A percentile compares a stretch with the other conserved stretches of the same genome.
Conservation (phyloP, 2,797 vertebrate species). For the Gymnodraco acuticeps region DNA sequence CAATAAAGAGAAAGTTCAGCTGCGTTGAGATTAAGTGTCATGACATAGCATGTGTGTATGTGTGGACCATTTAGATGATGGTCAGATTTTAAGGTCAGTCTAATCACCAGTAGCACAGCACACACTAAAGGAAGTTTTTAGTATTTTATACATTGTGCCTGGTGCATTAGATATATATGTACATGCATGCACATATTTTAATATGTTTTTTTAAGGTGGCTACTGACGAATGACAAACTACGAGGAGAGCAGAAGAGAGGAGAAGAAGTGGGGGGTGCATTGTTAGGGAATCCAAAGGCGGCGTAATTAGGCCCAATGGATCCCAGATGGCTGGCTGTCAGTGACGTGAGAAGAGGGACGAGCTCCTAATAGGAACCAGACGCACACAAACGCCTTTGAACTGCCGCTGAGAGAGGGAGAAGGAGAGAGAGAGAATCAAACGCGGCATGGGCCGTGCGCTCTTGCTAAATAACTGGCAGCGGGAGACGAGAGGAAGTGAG, state of each 20-base stretch:
- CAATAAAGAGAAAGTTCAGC: constrained; percentile 63
- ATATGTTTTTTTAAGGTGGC: constrained; percentile 61
- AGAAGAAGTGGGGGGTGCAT: constrained; percentile 81
- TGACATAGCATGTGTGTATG: constrained; percentile 42
- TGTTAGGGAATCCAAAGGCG: constrained; percentile 86
- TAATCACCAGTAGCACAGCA: constrained; percentile 62
- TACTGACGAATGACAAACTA: constrained; percentile 69
- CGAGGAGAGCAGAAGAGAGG: constrained; percentile 49
- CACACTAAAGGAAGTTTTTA: constrained; percentile 13
- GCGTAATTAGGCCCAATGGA: constrained; percentile 87
- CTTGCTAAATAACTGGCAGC: constrained; percentile 82
- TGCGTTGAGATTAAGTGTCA: constrained; percentile 52
- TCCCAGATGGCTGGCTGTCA: constrained; percentile 87
- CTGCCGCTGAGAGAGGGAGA: constrained; percentile 74
- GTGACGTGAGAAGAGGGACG: constrained; percentile 88
- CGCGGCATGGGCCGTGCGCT: constrained; percentile 68
- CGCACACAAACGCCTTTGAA: constrained; percentile 82
- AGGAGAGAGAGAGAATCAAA: constrained; percentile 71
- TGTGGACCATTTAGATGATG: constrained; percentile 46
- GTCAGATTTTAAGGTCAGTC: constrained; percentile 48
- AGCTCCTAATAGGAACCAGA: constrained; percentile 86
- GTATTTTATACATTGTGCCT: constrained; percentile 5
- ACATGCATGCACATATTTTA: constrained; percentile 35
- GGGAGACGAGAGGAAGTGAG: constrained; percentile 71
- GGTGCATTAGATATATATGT: constrained; percentile 13